Percentiles rank a stretch among this genome's conserved stretches.
Conservation (phyloP, 2,888 invertebrate genomes). For the Drosophila diplacantha region DNA sequence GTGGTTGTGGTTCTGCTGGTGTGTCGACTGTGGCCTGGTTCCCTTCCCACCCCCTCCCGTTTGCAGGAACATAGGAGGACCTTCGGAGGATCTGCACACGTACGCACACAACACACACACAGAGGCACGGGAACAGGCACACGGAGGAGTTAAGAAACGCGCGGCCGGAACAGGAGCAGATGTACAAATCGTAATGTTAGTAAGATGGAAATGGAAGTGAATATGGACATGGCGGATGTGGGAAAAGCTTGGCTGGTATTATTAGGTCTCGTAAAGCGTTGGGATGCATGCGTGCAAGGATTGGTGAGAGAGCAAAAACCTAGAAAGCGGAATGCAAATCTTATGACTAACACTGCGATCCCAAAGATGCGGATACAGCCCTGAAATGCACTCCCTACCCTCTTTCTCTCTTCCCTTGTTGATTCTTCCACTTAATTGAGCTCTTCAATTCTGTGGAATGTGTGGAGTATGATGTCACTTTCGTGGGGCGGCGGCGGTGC, state of each 20-base stretch:
- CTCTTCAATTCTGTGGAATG: constrained; percentile 35
- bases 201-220: constrained; percentile 66
- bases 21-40: constrained; percentile 68
- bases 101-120: constrained; percentile 31
- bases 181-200: constrained; percentile 64
- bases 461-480: constrained; percentile 55
- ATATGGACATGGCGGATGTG: constrained; percentile 18
- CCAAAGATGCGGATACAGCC: constrained; percentile 2
- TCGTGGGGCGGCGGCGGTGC: constrained; percentile 15
- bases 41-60: constrained; percentile 77
- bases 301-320: constrained; percentile 36
- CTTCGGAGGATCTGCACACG: constrained; percentile 69
- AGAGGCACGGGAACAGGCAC: constrained; percentile 34
- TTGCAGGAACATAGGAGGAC: constrained; percentile 76
- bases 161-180: constrained; percentile 61
- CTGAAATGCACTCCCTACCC: constrained; percentile 15
- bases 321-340: constrained; percentile 46
- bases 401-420: constrained; percentile 1
- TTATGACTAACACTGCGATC: constrained; percentile 20
- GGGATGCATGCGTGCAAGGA: constrained; percentile 24
- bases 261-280: constrained; percentile 49
- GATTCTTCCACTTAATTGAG: constrained; percentile 44
- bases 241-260: constrained; percentile 43
- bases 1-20: constrained; percentile 70
- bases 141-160: constrained; percentile 33